phyloP scores from a whole-genome alignment of 2,888 invertebrate species.

The Himalopsyche tibetana region DNA sequence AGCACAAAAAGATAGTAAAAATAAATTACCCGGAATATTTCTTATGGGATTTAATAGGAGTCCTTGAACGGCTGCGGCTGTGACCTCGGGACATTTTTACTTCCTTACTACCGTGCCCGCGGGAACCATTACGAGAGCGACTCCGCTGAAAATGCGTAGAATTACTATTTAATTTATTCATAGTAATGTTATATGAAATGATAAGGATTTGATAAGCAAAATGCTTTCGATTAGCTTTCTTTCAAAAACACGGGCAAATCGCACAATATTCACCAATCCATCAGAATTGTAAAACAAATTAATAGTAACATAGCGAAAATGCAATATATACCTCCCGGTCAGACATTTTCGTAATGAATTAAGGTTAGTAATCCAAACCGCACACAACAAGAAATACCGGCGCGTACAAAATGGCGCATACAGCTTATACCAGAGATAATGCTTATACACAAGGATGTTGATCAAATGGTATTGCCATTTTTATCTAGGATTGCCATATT shows the following conservation, averaged over 20 bases:
- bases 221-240: background rate
- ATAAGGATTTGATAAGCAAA: constrained; percentile 11
- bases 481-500: no score
- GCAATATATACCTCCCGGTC: constrained; percentile 57
- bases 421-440: no score
- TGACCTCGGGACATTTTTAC: constrained; percentile 74
- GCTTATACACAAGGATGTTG: no score
- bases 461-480: no score
- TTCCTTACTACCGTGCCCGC: constrained; percentile 73
- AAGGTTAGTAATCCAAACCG: background rate
- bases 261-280: background rate
- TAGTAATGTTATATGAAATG: background rate
- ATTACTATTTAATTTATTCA: background rate
- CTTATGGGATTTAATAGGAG: constrained; percentile 74
- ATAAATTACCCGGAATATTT: constrained; percentile 75
- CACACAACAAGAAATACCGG: constrained; percentile 40
- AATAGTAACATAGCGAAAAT: background rate
- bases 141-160: constrained; percentile 71
- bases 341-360: constrained; percentile 52
- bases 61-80: constrained; percentile 70
- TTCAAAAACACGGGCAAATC: constrained; percentile 11
- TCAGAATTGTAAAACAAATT: background rate
- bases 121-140: constrained; percentile 76
- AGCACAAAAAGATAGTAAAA: background rate
- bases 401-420: constrained; percentile 51